A percentile compares a stretch with the other conserved stretches of the same genome.
These are phyloP conservation scores for Motacilla alba DNA, from an alignment of 2,113 vertebrate species.

Conservation along the genomic window DNA sequence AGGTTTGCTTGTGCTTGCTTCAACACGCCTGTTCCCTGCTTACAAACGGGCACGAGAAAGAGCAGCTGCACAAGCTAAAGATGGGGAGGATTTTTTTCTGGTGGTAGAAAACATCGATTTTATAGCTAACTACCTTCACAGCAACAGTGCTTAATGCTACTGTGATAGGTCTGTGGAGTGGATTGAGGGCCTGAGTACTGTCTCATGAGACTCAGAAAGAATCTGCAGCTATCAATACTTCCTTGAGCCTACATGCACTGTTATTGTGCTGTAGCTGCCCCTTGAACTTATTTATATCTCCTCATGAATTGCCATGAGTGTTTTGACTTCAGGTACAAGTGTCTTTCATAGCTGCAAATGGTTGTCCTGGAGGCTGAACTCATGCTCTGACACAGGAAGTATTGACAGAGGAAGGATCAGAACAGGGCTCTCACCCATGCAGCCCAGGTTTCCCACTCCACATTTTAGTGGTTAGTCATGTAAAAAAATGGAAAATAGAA, in stretches of 20 bases:
- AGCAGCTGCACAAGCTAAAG: background rate
- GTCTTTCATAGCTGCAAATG: background rate
- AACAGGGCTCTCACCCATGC: accelerated
- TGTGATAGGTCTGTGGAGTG: background rate
- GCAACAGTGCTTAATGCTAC: background rate
- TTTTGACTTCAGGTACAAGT: background rate
- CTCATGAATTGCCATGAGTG: background rate
- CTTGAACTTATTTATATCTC: conserved; percentile 5
- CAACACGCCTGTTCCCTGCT: background rate
- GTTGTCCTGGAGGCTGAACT: background rate
- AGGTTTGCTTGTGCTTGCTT: background rate
- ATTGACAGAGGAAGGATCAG: background rate
- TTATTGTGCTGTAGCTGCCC: background rate
- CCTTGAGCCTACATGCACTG: background rate
- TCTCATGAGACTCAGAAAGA: background rate
- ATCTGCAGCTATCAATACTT: conserved; percentile 13
- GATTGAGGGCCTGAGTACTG: background rate
- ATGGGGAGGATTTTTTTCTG: background rate
- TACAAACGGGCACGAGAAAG: background rate
- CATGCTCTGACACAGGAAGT: background rate
- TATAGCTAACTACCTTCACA: background rate
- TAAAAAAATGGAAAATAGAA: background rate
- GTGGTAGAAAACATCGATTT: background rate
- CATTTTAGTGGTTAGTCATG: background rate
- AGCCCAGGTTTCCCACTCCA: background rate